Base-by-base conservation (phyloP, 2,797 vertebrate genomes). In the Hybognathus amarus region DNA sequence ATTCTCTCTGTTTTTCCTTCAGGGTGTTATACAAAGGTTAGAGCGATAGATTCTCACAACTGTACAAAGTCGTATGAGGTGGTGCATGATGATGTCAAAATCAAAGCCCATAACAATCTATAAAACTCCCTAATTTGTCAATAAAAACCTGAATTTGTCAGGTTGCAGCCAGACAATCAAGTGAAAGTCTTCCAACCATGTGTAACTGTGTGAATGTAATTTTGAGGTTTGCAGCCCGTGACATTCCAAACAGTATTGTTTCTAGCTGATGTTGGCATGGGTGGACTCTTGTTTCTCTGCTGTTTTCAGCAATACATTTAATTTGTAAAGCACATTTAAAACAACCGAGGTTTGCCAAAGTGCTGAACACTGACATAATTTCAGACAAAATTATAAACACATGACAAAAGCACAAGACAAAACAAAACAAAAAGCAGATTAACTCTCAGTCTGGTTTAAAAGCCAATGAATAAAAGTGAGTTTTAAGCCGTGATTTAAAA, bases 171-270 rank as follows among this genome's bases (percentile, higher is more conserved):
- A 59, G 17, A 33, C 27, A 71, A 36, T 71, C 5, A 47, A 80
- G 38, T 40, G 2, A 45, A 73, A 66, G 8, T 9, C 11, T 38
- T 38, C 2, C 50, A 30, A 36, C 45, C 12, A 24, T 85, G 30
- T 30, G 38, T 70, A 83, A 83, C n/a, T 30, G 54, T 30, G 38
- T 36, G 33, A 77, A 77, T 59, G 24, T 78, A 47, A 78, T 85
- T 68, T 82, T 45, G 15, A 42, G 9, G n/a, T 82, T 63, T 73
- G 68, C 11, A 80, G 76, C 56, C 77, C 4, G 40, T 74, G 67
- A 70, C 67, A 85, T 83, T 85, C 70, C 56, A 77, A 73, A 70
- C 68, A 78, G 27, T 80, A 77, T 84, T 73, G 70, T 73, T 79
- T 80, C 64, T 63, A 47, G 73, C 38, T 86, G 82, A 54, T 86